Conservation (phyloP, 2,888 invertebrate genomes). For the Venustoraphidia nigricollis region DNA sequence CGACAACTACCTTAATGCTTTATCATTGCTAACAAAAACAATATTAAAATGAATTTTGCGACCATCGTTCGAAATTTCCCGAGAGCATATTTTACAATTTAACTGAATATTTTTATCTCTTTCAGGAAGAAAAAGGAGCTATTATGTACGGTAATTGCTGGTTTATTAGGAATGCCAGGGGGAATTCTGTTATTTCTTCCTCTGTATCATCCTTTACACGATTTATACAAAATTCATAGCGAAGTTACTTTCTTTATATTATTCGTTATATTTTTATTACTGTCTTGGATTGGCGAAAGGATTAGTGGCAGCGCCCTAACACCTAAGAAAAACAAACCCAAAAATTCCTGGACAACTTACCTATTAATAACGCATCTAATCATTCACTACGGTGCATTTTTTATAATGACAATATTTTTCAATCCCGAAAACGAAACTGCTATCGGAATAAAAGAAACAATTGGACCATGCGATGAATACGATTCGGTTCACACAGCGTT, state of each 20-base stretch:
- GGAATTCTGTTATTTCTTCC: slow-evolving; percentile 57
- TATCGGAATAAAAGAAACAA: slow-evolving; percentile 56
- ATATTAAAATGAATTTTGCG: too few relatives aligned
- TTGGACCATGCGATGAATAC: slow-evolving; percentile 52
- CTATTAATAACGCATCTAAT: slow-evolving; percentile 33
- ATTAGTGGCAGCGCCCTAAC: slow-evolving; percentile 23
- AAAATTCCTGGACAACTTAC: slow-evolving; percentile 20
- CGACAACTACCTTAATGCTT: too few relatives aligned
- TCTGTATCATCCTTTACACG: slow-evolving; percentile 64
- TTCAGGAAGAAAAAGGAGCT: slow-evolving; percentile 36
- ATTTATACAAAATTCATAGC: slow-evolving; percentile 46
- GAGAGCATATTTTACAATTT: too few relatives aligned
- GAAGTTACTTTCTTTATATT: slow-evolving; percentile 56
- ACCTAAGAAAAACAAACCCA: slow-evolving; percentile 9
- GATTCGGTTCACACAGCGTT: slow-evolving; percentile 45
- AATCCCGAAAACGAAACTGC: slow-evolving; percentile 51
- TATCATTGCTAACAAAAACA: too few relatives aligned
- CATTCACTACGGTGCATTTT: slow-evolving; percentile 47
- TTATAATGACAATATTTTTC: slow-evolving; percentile 43
- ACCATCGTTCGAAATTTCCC: too few relatives aligned
- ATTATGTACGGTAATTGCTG: slow-evolving; percentile 37
- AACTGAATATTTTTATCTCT: slow-evolving; percentile 8
- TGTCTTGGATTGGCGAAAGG: slow-evolving; percentile 45
- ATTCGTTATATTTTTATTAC: slow-evolving; percentile 38
- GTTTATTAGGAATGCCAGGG: slow-evolving; percentile 52